Evolutionary conservation across 2,888 invertebrate species (phyloP), one percentile per base, ranked within the genome.

Genomic region (Sesia apiformis): DNA sequence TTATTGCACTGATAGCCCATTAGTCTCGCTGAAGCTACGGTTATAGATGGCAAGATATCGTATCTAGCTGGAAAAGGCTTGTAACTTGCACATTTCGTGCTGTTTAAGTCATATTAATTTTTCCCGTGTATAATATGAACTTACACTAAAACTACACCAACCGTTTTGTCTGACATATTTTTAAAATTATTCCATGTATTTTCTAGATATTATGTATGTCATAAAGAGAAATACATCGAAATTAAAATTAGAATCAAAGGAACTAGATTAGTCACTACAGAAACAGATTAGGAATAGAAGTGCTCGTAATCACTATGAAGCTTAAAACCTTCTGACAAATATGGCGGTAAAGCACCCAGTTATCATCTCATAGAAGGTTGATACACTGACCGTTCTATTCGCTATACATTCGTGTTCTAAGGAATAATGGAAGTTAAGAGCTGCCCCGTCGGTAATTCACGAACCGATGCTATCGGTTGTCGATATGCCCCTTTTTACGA

Each of bases 401-500:
- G 46, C 46, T 46, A n/a, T 46, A 46, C 46, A 46, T 46, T 46
- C 46, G 46, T 60, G 75, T 63, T 60, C 67, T 60, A 63, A 73
- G 72, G 77, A 81, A 81, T 86, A 84, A 83, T 84, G 74, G 75
- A 60, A 64, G 66, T 54, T 55, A 60, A 57, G 56, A 65, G 54
- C 46, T 40, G 69, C 63, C 59, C 63, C 66, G 70, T 64, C 78
- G 70, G 81, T 86, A 84, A 82, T 76, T 86, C 82, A 84, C 86
- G 77, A 76, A 78, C 78, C 76, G 84, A 85, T 85, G 76, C 66
- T 86, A 86, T 86, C 83, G 74, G 66, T 75, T 76, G 81, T 78
- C 83, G 81, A 85, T 83, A 81, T 78, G 72, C 74, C 72, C 72
- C 70, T 85, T 84, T 85, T 87, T 87, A 85, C 81, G 81, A 83